Conservation (phyloP, 1,140 invertebrate genomes). For the Apis dorsata region DNA sequence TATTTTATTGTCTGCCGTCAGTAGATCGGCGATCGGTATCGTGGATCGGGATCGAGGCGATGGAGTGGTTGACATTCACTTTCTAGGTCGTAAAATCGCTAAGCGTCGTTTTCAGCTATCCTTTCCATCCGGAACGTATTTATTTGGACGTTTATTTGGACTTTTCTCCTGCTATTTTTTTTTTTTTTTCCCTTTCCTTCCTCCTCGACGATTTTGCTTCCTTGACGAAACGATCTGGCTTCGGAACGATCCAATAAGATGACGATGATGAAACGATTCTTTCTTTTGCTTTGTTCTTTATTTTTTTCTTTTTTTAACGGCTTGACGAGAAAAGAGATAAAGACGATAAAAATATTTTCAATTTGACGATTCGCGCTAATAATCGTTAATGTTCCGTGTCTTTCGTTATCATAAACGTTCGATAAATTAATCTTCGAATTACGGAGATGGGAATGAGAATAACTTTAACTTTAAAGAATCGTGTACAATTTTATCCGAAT, state of each 20-base stretch:
- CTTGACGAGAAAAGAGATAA: too few relatives aligned
- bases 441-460: not conserved
- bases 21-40: conserved; percentile 12
- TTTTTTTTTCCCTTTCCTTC: too few relatives aligned
- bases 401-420: too few relatives aligned
- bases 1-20: conserved; percentile 59
- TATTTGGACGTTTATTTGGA: conserved; percentile 23
- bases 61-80: conserved; percentile 72
- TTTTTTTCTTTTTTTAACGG: too few relatives aligned
- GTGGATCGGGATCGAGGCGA: conserved; percentile 28
- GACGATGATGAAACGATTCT: not conserved
- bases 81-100: conserved; percentile 77
- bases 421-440: too few relatives aligned
- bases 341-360: too few relatives aligned
- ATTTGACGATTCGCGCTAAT: too few relatives aligned
- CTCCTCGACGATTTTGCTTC: not conserved
- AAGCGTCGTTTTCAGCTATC: conserved; percentile 29
- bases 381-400: too few relatives aligned
- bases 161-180: not conserved
- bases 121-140: conserved; percentile 71
- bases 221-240: not conserved
- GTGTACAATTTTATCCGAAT: too few relatives aligned
- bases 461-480: too few relatives aligned
- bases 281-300: too few relatives aligned
- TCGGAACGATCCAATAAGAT: not conserved